Conservation (phyloP, 2,888 invertebrate genomes). For the Charanyca ferruginea region DNA sequence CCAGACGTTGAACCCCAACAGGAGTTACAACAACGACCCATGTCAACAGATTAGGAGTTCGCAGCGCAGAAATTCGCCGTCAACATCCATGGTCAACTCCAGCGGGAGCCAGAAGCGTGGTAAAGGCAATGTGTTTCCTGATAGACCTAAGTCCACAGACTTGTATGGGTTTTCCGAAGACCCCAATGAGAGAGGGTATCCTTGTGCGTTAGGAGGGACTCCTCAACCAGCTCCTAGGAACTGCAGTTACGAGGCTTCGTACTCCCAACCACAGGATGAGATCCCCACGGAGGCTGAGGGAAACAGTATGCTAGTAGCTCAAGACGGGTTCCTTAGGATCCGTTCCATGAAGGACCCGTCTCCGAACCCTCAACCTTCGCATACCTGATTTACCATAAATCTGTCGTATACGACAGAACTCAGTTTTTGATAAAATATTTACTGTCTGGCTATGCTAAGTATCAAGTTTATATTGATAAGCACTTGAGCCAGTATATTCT, state of each 20-base stretch:
- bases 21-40: slow-evolving; percentile 85
- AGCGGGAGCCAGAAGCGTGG: slow-evolving; percentile 89
- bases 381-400: slow-evolving; percentile 87
- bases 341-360: slow-evolving; percentile 92
- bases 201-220: slow-evolving; percentile 81
- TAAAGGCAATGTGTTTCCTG: slow-evolving; percentile 90
- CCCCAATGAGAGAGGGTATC: slow-evolving; percentile 84
- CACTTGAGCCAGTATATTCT: slow-evolving; percentile 50
- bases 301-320: slow-evolving; percentile 96
- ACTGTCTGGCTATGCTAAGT: slow-evolving; percentile 53
- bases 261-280: slow-evolving; percentile 91
- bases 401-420: slow-evolving; percentile 85
- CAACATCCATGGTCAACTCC: slow-evolving; percentile 85
- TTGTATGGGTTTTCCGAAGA: slow-evolving; percentile 91
- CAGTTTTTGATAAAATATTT: slow-evolving; percentile 79
- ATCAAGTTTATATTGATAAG: slow-evolving; percentile 54
- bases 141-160: slow-evolving; percentile 92
- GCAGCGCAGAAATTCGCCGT: slow-evolving; percentile 87
- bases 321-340: slow-evolving; percentile 97
- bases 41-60: slow-evolving; percentile 84
- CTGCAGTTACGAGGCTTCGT: slow-evolving; percentile 88
- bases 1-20: slow-evolving; percentile 88
- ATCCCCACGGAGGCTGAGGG: slow-evolving; percentile 87
- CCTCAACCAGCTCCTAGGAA: slow-evolving; percentile 89
- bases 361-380: slow-evolving; percentile 75